phyloP scores from a whole-genome alignment of 2,888 invertebrate species.

The Oligia strigilis region DNA sequence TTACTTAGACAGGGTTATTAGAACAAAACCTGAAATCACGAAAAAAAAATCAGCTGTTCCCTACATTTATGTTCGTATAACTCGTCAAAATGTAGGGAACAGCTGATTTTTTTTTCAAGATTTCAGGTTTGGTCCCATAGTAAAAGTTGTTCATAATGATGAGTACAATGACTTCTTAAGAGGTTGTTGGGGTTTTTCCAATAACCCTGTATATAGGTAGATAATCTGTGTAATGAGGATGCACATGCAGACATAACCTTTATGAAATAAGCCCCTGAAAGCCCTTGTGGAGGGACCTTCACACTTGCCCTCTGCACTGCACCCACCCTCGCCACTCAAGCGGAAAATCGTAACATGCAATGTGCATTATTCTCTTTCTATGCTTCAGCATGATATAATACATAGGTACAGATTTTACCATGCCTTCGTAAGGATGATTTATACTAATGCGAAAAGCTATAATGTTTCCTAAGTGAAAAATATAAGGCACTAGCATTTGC shows the following conservation, averaged over 20 bases:
- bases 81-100: no score
- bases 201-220: background rate
- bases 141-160: no score
- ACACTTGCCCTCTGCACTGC: conserved; percentile 14
- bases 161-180: background rate
- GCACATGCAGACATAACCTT: background rate
- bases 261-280: conserved; percentile 16
- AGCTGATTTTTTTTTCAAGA: no score
- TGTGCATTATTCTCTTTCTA: conserved; percentile 20
- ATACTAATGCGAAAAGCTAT: background rate
- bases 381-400: conserved; percentile 2
- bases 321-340: conserved; percentile 25
- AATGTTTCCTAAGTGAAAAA: background rate
- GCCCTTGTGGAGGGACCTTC: conserved; percentile 6
- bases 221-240: conserved; percentile 2
- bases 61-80: no score
- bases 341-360: conserved; percentile 46
- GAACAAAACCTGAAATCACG: no score
- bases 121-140: no score
- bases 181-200: no score
- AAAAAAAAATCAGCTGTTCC: no score
- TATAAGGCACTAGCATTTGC: background rate
- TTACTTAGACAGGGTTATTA: background rate
- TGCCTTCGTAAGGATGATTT: background rate
- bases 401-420: background rate